Percentiles rank a stretch among this genome's conserved stretches.
Evolutionary conservation across 2,113 vertebrate genomes (phyloP).

Genomic region (Ailurus styani): DNA sequence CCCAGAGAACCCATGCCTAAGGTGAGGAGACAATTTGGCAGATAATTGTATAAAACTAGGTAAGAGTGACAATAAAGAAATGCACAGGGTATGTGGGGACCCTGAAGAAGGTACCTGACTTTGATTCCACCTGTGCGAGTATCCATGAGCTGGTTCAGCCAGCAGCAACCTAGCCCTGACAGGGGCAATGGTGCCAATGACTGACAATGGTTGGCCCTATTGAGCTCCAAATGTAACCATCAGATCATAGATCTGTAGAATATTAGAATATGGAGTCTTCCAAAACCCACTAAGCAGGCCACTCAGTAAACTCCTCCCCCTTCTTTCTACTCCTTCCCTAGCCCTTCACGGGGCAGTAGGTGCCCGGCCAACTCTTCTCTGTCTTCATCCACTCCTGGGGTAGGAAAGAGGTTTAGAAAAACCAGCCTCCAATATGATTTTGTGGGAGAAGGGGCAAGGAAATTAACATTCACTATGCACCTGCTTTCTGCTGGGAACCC

Average conservation of each 20-base stretch:
- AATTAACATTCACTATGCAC: not conserved
- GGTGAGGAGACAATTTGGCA: not conserved
- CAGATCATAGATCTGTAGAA: not conserved
- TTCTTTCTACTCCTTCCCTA: not conserved
- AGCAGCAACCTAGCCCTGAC: not conserved
- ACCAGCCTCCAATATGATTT: not conserved
- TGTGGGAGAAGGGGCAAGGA: not conserved
- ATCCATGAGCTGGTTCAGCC: not conserved
- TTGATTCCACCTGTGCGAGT: not conserved
- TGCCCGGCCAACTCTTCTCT: not conserved
- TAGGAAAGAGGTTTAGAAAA: not conserved
- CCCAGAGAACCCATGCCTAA: not conserved
- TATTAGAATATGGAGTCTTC: not conserved
- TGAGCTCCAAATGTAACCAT: not conserved
- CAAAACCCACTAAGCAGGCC: not conserved
- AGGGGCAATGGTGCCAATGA: not conserved
- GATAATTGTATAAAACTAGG: not conserved
- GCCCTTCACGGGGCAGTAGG: not conserved
- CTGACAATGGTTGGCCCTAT: not conserved
- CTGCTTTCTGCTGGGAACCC: not conserved
- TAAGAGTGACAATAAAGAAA: not conserved
- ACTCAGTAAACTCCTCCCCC: not conserved
- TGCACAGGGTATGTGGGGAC: rapidly evolving
- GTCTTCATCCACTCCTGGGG: not conserved
- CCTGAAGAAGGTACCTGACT: not conserved